Conservation (phyloP, 2,113 vertebrate species). For the Nothobranchius furzeri region DNA sequence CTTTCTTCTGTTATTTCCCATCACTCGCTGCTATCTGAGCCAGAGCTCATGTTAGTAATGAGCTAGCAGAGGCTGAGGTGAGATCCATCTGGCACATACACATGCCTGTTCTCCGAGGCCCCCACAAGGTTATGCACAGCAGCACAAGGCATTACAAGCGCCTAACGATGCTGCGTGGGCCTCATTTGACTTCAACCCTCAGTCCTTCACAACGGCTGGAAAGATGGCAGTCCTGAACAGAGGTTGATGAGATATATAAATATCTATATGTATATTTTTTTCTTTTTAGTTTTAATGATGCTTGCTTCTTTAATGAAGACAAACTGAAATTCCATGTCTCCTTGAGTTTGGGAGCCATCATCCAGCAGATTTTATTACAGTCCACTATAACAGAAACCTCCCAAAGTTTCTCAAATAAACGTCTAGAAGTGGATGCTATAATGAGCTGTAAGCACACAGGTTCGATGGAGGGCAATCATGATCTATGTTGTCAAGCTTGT, state of each 20-base stretch:
- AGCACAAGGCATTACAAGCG: constrained; percentile 61
- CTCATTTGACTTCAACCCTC: constrained; percentile 68
- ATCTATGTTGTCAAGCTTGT: background rate
- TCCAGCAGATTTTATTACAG: constrained; percentile 38
- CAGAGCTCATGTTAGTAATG: constrained; percentile 75
- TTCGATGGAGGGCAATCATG: background rate
- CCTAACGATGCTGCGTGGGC: constrained; percentile 80
- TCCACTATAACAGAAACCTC: constrained; percentile 42
- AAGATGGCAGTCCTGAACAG: constrained; percentile 29
- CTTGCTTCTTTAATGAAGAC: constrained; percentile 65
- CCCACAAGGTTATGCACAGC: constrained; percentile 74
- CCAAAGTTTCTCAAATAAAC: constrained; percentile 32
- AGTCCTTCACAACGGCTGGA: constrained; percentile 43
- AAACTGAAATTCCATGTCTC: constrained; percentile 68
- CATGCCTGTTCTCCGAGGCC: constrained; percentile 59
- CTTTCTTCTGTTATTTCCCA: constrained; percentile 46
- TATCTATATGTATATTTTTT: constrained; percentile 15
- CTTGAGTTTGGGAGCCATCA: constrained; percentile 62
- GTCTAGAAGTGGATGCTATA: constrained; percentile 9
- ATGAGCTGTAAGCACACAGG: constrained; percentile 19
- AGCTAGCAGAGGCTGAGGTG: constrained; percentile 73
- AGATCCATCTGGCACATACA: constrained; percentile 69
- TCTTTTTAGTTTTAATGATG: constrained; percentile 51
- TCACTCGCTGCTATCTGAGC: constrained; percentile 59
- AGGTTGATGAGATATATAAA: constrained; percentile 37